Base-by-base conservation (phyloP, 2,113 vertebrate genomes). In the Falcunculus frontatus region DNA sequence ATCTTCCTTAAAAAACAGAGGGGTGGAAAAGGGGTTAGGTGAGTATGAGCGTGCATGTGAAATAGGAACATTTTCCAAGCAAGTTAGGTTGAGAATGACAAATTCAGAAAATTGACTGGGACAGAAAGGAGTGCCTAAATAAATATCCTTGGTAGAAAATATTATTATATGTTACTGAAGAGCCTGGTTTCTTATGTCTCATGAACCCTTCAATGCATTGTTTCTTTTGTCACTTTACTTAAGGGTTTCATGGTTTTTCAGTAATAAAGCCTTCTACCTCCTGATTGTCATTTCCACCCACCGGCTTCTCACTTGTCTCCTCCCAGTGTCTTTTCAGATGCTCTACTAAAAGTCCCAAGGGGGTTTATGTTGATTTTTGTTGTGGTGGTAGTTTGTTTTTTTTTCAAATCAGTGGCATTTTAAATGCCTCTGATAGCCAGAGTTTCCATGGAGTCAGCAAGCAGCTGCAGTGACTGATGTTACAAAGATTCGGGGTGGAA, bases 331-430 rank as follows among this genome's bases (percentile, higher is more conserved):
- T 65, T 72, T 70, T 73, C 57, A 78, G 18, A 16, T 72, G 23
- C 8, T 65, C 33, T 89, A 82, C 23, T 75, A 47, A 23, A 75
- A 22, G n/a, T 76, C 10, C 19, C 26, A 13, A 23, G 16, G 4
- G 0, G 7, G 1, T 0, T 16, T 63, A 63, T n/a, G 16, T 53
- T 69, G 14, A 17, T 30, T 63, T 81, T 59, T 63, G 37, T 23
- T 47, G 32, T 59, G n/a, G 6, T 63, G 33, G 10, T 39, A 17
- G 25, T 23, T 39, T n/a, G 8, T 27, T 6, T 47, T 73, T 67
- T 15, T 50, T 73, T 41, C 41, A 86, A 20, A 82, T 44, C n/a
- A 56, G 16, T 76, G 46, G 13, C 21, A 41, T 83, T 87, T 95
- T 26, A 88, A 70, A 67, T 84, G n/a, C 27, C 39, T 67, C 4